These are phyloP conservation scores for Pachypsylla venusta DNA, from an alignment of 1,140 invertebrate species.

Conservation along the genomic window DNA sequence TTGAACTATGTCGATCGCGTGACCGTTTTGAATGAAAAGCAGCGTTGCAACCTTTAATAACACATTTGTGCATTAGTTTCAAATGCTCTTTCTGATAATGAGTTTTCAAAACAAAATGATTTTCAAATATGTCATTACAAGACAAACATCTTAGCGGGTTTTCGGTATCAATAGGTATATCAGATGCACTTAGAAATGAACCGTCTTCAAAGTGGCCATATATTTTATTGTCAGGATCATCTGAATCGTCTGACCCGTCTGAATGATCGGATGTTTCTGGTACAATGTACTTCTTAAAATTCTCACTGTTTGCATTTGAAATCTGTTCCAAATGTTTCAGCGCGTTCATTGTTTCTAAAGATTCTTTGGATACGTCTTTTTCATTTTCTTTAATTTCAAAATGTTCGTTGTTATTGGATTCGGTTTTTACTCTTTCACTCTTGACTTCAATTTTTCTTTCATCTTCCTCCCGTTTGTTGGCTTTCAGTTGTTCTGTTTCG, in stretches of 20 bases:
- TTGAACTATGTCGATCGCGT: conserved; percentile 81
- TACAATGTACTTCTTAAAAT: conserved; percentile 32
- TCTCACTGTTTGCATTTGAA: conserved; percentile 57
- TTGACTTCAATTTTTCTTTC: conserved; percentile 14
- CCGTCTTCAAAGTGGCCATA: conserved; percentile 57
- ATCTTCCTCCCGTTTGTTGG: too few species aligned
- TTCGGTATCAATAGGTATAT: conserved; percentile 68
- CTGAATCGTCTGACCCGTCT: conserved; percentile 39
- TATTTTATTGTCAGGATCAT: conserved; percentile 41
- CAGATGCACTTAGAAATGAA: conserved; percentile 51
- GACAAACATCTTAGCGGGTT: conserved; percentile 75
- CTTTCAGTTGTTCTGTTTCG: conserved; percentile 16
- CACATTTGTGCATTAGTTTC: conserved; percentile 91
- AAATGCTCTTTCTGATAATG: conserved; percentile 93
- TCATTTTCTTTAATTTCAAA: conserved; percentile 27
- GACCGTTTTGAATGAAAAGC: conserved; percentile 89
- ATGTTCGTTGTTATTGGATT: conserved; percentile 18
- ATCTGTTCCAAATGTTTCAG: conserved; percentile 62
- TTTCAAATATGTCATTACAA: conserved; percentile 87
- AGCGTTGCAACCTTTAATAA: conserved; percentile 88
- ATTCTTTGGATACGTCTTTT: conserved; percentile 23
- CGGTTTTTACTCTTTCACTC: conserved; percentile 18
- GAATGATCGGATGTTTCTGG: conserved; percentile 37
- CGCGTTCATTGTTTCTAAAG: conserved; percentile 36
- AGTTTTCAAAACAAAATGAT: conserved; percentile 86